Percentiles rank a stretch among this genome's conserved stretches.
These are phyloP conservation scores for Apamea sordens DNA, from an alignment of 2,888 invertebrate genomes.

Conservation along the genomic window DNA sequence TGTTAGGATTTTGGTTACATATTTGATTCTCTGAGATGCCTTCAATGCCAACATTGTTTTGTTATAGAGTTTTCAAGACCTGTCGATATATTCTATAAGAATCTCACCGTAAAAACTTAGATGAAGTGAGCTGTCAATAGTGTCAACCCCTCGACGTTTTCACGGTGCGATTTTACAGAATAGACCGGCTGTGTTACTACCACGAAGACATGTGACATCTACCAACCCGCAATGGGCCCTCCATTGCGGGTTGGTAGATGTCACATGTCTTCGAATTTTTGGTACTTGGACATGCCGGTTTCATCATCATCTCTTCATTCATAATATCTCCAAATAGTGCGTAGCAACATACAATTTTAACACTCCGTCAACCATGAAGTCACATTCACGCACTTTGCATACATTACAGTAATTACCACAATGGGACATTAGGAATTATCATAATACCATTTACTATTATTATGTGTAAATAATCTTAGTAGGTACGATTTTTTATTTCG, in stretches of 20 bases:
- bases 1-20: not conserved
- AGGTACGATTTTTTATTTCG: constrained; percentile 15
- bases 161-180: not conserved
- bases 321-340: constrained; percentile 8
- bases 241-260: too few relatives aligned
- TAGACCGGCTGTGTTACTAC: not conserved
- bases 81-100: not conserved
- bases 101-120: too few relatives aligned
- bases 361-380: constrained; percentile 42
- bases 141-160: not conserved
- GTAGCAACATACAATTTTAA: constrained; percentile 4
- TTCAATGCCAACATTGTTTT: too few relatives aligned
- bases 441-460: constrained; percentile 51
- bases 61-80: not conserved
- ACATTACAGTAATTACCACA: constrained; percentile 38
- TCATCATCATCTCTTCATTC: not conserved
- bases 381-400: constrained; percentile 42
- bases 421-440: constrained; percentile 40
- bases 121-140: not conserved
- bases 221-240: too few relatives aligned
- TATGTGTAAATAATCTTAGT: constrained; percentile 39
- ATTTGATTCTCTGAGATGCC: not conserved
- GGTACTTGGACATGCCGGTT: too few relatives aligned
- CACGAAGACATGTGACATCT: too few relatives aligned
- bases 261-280: too few relatives aligned